Conservation (phyloP, 1,140 invertebrate genomes). For the Lordiphosa mommai region DNA sequence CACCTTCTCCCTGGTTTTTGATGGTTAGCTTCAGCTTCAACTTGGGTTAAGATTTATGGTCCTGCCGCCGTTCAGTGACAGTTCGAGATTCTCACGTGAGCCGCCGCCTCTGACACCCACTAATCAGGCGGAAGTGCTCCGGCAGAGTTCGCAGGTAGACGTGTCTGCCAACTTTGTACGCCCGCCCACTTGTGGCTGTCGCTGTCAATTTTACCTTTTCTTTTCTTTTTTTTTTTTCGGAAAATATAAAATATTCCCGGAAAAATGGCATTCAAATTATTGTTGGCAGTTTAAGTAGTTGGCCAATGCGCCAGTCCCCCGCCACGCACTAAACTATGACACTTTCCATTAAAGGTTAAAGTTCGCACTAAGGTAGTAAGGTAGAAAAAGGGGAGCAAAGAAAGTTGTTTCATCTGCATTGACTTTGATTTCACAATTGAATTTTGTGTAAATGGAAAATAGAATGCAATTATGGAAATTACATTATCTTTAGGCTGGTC, state of each 20-base stretch:
- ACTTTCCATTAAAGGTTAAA: too few species aligned
- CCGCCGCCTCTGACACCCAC: constrained; percentile 8
- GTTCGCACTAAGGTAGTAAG: too few species aligned
- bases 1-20: background rate
- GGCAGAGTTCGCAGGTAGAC: constrained; percentile 15
- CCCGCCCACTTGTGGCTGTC: constrained; percentile 60
- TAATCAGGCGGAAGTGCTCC: constrained; percentile 51
- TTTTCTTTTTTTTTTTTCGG: background rate
- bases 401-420: background rate
- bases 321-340: background rate
- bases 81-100: constrained; percentile 29
- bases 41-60: constrained; percentile 43
- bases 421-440: constrained; percentile 20
- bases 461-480: constrained; percentile 19
- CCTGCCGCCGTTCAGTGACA: constrained; percentile 25
- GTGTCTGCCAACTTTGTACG: constrained; percentile 10
- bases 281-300: constrained; percentile 65
- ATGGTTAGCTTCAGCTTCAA: background rate
- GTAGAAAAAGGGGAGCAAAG: too few species aligned
- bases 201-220: constrained; percentile 50
- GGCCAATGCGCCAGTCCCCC: background rate
- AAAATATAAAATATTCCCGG: constrained; percentile 24
- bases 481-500: constrained; percentile 16
- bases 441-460: background rate
- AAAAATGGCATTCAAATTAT: constrained; percentile 45